Evolutionary conservation across 2,888 invertebrate genomes (phyloP), one percentile per base, ranked within the genome.

Genomic region (Oasisia sp.): DNA sequence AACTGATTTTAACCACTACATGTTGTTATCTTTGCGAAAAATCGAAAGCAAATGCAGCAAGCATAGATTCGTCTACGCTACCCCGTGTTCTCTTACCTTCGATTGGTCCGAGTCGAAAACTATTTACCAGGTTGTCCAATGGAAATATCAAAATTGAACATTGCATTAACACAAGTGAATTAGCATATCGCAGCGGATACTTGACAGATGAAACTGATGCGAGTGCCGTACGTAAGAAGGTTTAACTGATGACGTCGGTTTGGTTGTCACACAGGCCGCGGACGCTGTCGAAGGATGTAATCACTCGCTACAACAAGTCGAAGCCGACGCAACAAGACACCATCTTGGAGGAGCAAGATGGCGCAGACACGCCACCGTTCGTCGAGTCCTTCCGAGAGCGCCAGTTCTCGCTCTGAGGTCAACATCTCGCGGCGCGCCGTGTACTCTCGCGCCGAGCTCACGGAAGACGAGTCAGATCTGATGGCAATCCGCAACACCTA

Each of bases 361-460:
- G 91, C 45, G 32, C 91, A 45, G 44, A 14, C 14, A 91, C 91
- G 91, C 91, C 91, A 32, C 91, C 91, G 9, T 44, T 44, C 91
- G 19, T 14, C 44, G 91, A 91, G 12, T 32, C 45, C 44, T 91
- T 91, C 91, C 44, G 91, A 45, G 91, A 91, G 56, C 91, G 91
- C 56, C 44, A 91, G n/a, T 91, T 91, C 91, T 91, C 91, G 44
- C 56, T 91, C 50, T 91, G 50, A 91, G 32, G 5, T 91, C 27
- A n/a, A 74, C 74, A 74, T 74, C 27, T 74, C n/a, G 74, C 74
- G 27, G 74, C 27, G 74, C 27, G 7, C 27, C 74, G 74, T 19
- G n/a, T 19, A 74, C n/a, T 74, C 74, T 74, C 74, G 74, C 74
- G 27, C n/a, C 74, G 27, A 74, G 74, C 74, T 74, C 74, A 27